phyloP scores from a whole-genome alignment of 2,888 invertebrate genomes.

The Rhagium mordax region DNA sequence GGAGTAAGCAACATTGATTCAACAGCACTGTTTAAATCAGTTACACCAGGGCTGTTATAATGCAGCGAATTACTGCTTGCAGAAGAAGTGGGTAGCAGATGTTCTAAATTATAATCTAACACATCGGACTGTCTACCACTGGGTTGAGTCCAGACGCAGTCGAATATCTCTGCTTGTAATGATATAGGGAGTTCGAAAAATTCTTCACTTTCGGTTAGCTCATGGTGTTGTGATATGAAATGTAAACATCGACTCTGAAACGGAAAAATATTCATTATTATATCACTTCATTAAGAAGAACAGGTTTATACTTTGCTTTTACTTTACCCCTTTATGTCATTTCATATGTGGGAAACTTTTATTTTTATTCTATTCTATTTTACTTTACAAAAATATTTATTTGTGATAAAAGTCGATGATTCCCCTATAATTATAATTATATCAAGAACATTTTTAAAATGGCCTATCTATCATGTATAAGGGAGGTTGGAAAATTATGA shows the following conservation, averaged over 20 bases:
- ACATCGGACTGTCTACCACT: slow-evolving; percentile 17
- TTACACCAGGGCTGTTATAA: slow-evolving; percentile 22
- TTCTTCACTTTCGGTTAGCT: slow-evolving; percentile 72
- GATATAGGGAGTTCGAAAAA: slow-evolving; percentile 74
- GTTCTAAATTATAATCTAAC: slow-evolving; percentile 26
- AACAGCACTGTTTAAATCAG: slow-evolving; percentile 22
- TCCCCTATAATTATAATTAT: too few relatives aligned
- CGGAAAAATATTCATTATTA: background rate
- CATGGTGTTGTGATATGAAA: slow-evolving; percentile 73
- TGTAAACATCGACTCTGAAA: slow-evolving; percentile 72
- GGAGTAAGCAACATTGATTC: slow-evolving; percentile 39
- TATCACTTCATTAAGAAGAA: too few relatives aligned
- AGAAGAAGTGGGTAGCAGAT: slow-evolving; percentile 24
- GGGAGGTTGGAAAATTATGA: too few relatives aligned
- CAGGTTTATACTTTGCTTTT: too few relatives aligned
- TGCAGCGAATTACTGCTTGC: slow-evolving; percentile 21
- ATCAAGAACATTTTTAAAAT: too few relatives aligned
- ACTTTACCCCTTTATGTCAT: too few relatives aligned
- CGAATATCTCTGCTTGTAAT: slow-evolving; percentile 74
- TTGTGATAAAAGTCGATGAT: too few relatives aligned
- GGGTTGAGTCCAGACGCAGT: slow-evolving; percentile 66
- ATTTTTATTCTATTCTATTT: too few relatives aligned
- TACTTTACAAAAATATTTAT: too few relatives aligned
- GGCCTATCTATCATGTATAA: too few relatives aligned
- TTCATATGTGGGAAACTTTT: too few relatives aligned